phyloP scores from a whole-genome alignment of 2,113 vertebrate genomes.

The Tiliqua scincoides region DNA sequence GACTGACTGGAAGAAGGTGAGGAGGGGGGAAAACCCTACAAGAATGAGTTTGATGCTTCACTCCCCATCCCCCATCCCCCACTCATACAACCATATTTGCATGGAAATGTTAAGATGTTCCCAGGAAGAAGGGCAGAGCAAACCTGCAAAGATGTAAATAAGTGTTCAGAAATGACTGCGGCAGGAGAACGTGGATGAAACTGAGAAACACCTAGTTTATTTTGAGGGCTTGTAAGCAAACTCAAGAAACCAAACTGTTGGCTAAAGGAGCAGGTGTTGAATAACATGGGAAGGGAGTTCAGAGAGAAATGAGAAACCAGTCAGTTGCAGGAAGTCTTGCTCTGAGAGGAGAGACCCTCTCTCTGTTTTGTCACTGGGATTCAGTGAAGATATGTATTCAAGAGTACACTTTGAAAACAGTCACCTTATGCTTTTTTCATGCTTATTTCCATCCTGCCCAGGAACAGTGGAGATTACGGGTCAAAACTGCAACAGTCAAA shows the following conservation, averaged over 20 bases:
- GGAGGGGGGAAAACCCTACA: not conserved
- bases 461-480: not conserved
- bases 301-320: not conserved
- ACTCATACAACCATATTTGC: constrained; percentile 42
- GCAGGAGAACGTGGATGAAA: constrained; percentile 54
- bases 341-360: rapidly evolving
- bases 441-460: not conserved
- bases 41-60: not conserved
- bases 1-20: constrained; percentile 9
- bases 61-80: too few species aligned
- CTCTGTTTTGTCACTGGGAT: not conserved
- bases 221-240: constrained; percentile 44
- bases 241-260: not conserved
- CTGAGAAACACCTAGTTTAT: constrained; percentile 39
- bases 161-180: not conserved
- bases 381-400: too few species aligned
- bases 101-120: constrained; percentile 47
- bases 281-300: not conserved
- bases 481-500: not conserved
- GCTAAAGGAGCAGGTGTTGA: constrained; percentile 51
- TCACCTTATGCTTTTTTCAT: not conserved
- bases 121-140: not conserved
- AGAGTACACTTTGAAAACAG: too few species aligned
- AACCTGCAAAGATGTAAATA: not conserved
- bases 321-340: not conserved